A percentile compares a stretch with the other conserved stretches of the same genome.
Conservation (phyloP, 92 coral and sea anemone genomes). For the Zoanthus solanderi region DNA sequence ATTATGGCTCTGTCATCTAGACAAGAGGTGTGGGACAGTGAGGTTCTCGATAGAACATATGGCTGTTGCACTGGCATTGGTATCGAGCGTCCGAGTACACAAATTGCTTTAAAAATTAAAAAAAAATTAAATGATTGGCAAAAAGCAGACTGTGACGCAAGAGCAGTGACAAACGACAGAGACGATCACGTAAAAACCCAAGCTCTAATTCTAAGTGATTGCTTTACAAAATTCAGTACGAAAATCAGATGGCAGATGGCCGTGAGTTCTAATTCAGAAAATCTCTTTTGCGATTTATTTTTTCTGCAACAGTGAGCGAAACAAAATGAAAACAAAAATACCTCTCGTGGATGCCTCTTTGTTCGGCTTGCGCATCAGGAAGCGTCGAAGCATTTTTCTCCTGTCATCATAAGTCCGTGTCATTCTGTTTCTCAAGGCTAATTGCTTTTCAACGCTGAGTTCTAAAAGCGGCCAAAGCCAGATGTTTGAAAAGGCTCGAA, state of each 20-base stretch:
- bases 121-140: not conserved
- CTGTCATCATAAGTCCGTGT: conserved; percentile 70
- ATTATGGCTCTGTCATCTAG: conserved; percentile 37
- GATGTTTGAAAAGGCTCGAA: not conserved
- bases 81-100: not conserved
- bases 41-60: not conserved
- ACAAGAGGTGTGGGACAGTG: conserved; percentile 2
- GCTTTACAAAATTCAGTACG: conserved; percentile 6
- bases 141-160: not conserved
- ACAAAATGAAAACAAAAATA: conserved; percentile 58
- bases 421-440: conserved; percentile 79
- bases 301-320: conserved; percentile 34
- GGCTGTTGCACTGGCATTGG: not conserved
- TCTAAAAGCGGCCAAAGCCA: not conserved
- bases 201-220: not conserved
- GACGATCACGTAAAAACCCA: not conserved
- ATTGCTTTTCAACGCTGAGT: not conserved
- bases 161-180: not conserved
- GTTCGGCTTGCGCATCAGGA: conserved; percentile 85
- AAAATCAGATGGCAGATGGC: not conserved
- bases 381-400: conserved; percentile 86
- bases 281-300: conserved; percentile 8
- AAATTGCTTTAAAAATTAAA: not conserved
- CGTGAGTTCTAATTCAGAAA: conserved; percentile 1
- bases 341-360: conserved; percentile 83